These are phyloP conservation scores for Yponomeuta sedellus DNA, from an alignment of 2,888 invertebrate species.

Conservation along the genomic window DNA sequence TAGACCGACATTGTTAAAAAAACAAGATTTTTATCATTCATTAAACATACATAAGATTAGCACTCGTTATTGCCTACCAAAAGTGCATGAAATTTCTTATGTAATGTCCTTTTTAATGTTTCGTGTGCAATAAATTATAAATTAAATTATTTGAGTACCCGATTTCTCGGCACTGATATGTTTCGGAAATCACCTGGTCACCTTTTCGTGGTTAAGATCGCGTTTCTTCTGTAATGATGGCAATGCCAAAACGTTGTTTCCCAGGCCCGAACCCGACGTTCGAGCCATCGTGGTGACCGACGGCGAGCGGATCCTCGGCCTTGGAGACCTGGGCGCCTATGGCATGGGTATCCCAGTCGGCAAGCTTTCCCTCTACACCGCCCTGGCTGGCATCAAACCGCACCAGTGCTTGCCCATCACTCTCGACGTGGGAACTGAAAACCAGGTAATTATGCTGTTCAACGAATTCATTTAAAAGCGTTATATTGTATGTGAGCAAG, in stretches of 20 bases:
- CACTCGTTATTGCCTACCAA: too few species aligned
- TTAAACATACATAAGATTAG: too few species aligned
- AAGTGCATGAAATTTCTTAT: too few species aligned
- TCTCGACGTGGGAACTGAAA: constrained; percentile 96
- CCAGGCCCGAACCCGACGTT: constrained; percentile 89
- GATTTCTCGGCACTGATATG: too few species aligned
- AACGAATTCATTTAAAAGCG: not conserved
- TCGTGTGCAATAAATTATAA: too few species aligned
- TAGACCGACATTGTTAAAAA: too few species aligned
- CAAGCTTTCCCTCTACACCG: constrained; percentile 96
- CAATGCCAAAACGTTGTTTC: constrained; percentile 22
- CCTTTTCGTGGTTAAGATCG: too few species aligned
- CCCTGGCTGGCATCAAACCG: constrained; percentile 97
- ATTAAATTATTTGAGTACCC: too few species aligned
- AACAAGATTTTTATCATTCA: too few species aligned
- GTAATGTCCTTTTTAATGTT: too few species aligned
- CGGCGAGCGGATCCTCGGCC: constrained; percentile 96
- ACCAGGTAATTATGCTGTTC: constrained; percentile 74
- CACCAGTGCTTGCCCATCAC: constrained; percentile 95
- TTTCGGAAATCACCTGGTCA: too few species aligned
- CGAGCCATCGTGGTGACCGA: constrained; percentile 95
- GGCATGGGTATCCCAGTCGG: constrained; percentile 99
- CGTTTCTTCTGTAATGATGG: too few species aligned
- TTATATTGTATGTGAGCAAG: constrained; percentile 82
- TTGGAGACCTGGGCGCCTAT: constrained; percentile 97